Conservation (phyloP, 2,888 invertebrate genomes). For the Venusia cambrica region DNA sequence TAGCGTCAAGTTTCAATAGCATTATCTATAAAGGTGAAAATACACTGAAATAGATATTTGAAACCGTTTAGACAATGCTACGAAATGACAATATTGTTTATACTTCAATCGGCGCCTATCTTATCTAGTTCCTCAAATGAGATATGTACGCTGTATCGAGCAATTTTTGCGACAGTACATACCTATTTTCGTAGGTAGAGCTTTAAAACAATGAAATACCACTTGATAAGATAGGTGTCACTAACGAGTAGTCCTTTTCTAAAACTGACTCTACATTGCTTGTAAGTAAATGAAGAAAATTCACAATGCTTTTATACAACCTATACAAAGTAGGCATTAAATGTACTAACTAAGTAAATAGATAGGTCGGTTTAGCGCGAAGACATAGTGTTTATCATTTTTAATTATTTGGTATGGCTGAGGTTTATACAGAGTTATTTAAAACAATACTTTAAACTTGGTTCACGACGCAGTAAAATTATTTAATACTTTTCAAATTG, state of each 20-base stretch:
- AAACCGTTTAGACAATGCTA: too few species aligned
- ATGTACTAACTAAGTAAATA: slow-evolving; percentile 21
- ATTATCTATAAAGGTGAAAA: too few species aligned
- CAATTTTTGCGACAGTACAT: slow-evolving; percentile 17
- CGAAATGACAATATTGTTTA: too few species aligned
- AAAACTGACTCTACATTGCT: slow-evolving; percentile 26
- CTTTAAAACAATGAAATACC: slow-evolving; percentile 3
- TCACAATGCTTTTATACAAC: slow-evolving; percentile 29
- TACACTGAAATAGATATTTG: too few species aligned
- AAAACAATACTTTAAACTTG: slow-evolving; percentile 29
- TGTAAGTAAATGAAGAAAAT: slow-evolving; percentile 23
- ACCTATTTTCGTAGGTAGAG: slow-evolving; percentile 14
- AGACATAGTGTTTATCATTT: slow-evolving; percentile 28
- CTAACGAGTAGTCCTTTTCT: slow-evolving; percentile 12
- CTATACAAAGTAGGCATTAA: slow-evolving; percentile 26
- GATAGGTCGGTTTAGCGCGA: slow-evolving; percentile 23
- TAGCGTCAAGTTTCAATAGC: too few species aligned
- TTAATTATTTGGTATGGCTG: slow-evolving; percentile 68
- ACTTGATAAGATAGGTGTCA: slow-evolving; percentile 21
- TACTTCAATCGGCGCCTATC: slow-evolving; percentile 11
- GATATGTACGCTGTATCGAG: slow-evolving; percentile 1
- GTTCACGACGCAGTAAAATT: slow-evolving; percentile 7
- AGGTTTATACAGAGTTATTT: slow-evolving; percentile 79
- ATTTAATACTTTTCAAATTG: slow-evolving; percentile 25
- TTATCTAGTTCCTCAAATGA: slow-evolving; percentile 7